phyloP scores from a whole-genome alignment of 2,888 invertebrate genomes.

The Aelia acuminata region DNA sequence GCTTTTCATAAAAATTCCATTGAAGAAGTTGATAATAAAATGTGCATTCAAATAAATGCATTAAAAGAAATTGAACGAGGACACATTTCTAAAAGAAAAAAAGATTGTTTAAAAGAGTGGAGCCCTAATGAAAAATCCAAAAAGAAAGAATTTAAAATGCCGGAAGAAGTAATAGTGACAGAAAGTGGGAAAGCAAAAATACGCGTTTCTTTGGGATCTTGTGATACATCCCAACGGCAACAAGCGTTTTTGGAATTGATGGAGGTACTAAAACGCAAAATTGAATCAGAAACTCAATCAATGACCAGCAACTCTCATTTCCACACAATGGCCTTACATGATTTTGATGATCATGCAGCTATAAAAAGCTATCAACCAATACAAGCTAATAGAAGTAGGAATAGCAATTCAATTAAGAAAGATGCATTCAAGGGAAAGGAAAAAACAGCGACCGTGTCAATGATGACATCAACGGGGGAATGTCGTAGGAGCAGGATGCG shows the following conservation, averaged over 20 bases:
- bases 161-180: not conserved
- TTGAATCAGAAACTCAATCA: not conserved
- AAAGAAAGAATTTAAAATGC: not conserved
- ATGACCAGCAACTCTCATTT: not conserved
- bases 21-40: too few species aligned
- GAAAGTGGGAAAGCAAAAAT: not conserved
- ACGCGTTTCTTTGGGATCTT: not conserved
- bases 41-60: not conserved
- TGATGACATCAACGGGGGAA: not conserved
- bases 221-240: not conserved
- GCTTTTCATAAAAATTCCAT: not conserved
- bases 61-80: not conserved
- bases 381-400: not conserved
- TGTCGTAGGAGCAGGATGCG: not conserved
- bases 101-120: not conserved
- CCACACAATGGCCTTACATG: not conserved
- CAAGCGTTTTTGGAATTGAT: constrained; percentile 14
- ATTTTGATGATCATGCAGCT: not conserved
- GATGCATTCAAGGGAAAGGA: not conserved
- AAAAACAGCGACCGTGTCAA: not conserved
- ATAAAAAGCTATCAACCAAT: not conserved
- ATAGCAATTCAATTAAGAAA: not conserved
- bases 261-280: not conserved
- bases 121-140: not conserved
- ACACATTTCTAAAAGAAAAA: not conserved